Base-by-base conservation (phyloP, 92 coral and sea anemone species). In the Phenganax subtilis region DNA sequence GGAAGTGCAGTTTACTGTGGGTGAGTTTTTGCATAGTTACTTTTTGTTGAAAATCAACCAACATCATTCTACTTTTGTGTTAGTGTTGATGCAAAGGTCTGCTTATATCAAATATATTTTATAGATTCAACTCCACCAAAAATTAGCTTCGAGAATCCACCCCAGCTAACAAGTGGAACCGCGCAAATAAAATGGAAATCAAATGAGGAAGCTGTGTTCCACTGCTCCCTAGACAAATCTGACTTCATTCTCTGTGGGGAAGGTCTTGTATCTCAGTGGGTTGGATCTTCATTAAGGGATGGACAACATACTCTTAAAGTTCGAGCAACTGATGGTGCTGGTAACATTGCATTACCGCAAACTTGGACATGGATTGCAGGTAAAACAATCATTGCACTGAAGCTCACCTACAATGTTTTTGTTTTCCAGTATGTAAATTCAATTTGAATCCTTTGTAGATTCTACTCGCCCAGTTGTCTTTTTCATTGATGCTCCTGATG, bases 151-250 rank as follows among this genome's bases (percentile, higher is more conserved):
- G 30, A 11, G 14, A 37, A 54, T 17, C 59, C 58, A 27, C 59
- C 78, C 12, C 0, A 0, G 8, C 14, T 30, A 15, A 73, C 78
- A 7, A 73, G 27, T 51, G 78, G 58, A 73, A 52, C 9, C 15
- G 62, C 37, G 7, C 25, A 52, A 6, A 7, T 56, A 9, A 76
- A n/a, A 17, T 76, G 81, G 81, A 56, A 8, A 59, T 56, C 81
- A 76, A 56, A 56, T 9, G 81, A 76, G 28, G 1, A 55, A 16
- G 81, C 81, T 17, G 57, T 30, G 25, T 77, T 56, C 52, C 82
- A 54, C 44, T 77, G 82, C 61, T 59, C 82, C 15, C 9, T 77
- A 16, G 82, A 77, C 57, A 57, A 77, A n/a, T 51, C 31, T 11
- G 47, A 44, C 10, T 56, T 9, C 15, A 20, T 1, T 28, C 16